Evolutionary conservation across 1,140 invertebrate species (phyloP).

Genomic region (Drosophila pruinosa): DNA sequence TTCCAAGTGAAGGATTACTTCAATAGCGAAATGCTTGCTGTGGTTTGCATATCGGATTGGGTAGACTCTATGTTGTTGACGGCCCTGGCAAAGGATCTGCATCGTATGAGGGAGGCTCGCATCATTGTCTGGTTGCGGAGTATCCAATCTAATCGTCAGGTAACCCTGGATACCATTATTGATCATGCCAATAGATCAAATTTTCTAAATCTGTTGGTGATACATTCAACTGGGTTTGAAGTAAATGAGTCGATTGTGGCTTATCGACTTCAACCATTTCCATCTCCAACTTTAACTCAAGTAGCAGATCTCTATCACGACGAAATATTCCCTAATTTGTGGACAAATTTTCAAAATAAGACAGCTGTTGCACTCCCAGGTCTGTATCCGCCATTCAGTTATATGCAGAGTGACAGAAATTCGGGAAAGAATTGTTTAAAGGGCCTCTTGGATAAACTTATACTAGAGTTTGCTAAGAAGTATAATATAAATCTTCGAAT

Average conservation of each 20-base stretch:
- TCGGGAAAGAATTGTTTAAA: not conserved
- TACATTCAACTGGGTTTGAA: not conserved
- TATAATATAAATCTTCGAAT: not conserved
- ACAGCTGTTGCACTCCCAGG: not conserved
- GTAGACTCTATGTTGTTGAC: not conserved
- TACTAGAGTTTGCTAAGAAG: not conserved
- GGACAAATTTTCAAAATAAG: not conserved
- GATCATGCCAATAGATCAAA: not conserved
- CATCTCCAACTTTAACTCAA: not conserved
- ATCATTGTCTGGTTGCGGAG: slow-evolving; percentile 4
- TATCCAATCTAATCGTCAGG: not conserved
- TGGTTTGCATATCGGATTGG: slow-evolving; percentile 23
- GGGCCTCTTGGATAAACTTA: not conserved
- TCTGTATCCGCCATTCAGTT: not conserved
- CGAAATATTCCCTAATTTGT: not conserved
- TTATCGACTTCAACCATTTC: slow-evolving; percentile 19
- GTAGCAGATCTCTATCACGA: not conserved
- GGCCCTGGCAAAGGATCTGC: not conserved
- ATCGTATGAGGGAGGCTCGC: slow-evolving; percentile 7
- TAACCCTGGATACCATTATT: not conserved
- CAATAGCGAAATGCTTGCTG: not conserved
- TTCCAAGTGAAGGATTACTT: not conserved
- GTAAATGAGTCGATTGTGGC: not conserved
- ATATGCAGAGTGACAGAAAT: not conserved
- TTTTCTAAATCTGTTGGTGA: not conserved